Evolutionary conservation across 1,140 invertebrate species (phyloP).

Genomic region (Drosophila repleta): DNA sequence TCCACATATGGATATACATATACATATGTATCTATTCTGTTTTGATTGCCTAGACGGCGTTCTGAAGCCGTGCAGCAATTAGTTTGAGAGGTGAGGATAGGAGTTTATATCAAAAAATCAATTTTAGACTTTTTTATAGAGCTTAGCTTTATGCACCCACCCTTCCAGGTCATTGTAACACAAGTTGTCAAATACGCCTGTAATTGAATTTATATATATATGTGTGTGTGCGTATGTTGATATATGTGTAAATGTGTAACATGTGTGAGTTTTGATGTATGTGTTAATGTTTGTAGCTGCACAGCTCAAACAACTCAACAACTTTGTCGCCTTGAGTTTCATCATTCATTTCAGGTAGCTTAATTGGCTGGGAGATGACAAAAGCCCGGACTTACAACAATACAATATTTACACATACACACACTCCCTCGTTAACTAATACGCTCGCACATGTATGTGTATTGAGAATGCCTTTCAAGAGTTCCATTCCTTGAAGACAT

Average conservation of each 20-base stretch:
- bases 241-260: too few relatives aligned
- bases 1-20: too few relatives aligned
- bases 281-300: too few relatives aligned
- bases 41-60: neutral
- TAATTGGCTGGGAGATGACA: slow-evolving; percentile 70
- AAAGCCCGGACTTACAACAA: slow-evolving; percentile 19
- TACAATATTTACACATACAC: slow-evolving; percentile 6
- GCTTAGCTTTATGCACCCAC: slow-evolving; percentile 21
- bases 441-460: neutral
- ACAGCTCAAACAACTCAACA: too few relatives aligned
- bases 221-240: slow-evolving; percentile 1
- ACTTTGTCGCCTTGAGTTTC: slow-evolving; percentile 41
- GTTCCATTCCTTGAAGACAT: slow-evolving; percentile 45
- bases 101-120: slow-evolving; percentile 56
- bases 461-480: neutral
- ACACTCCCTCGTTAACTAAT: neutral
- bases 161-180: slow-evolving; percentile 8
- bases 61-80: too few relatives aligned
- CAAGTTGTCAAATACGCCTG: slow-evolving; percentile 11
- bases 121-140: slow-evolving; percentile 50
- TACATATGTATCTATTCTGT: too few relatives aligned
- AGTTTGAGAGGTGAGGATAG: slow-evolving; percentile 35
- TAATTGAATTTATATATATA: neutral
- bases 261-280: too few relatives aligned
- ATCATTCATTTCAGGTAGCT: slow-evolving; percentile 59